phyloP scores from a whole-genome alignment of 2,888 invertebrate species.

The Trachelus iudaicus region DNA sequence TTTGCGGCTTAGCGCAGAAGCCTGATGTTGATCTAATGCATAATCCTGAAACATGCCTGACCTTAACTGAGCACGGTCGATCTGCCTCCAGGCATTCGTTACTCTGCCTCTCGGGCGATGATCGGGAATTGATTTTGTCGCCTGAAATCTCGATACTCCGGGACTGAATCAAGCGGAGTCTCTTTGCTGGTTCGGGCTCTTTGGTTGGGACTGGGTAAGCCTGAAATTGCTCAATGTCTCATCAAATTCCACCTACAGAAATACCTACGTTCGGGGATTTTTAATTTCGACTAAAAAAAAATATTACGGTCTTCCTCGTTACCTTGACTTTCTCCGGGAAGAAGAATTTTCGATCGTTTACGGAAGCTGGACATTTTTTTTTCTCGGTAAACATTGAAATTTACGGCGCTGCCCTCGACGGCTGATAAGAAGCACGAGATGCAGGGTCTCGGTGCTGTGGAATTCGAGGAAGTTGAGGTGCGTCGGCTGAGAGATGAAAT shows the following conservation, averaged over 20 bases:
- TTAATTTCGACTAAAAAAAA: background rate
- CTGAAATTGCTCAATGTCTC: background rate
- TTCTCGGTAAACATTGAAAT: background rate
- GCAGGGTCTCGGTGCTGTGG: no score
- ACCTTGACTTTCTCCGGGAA: background rate
- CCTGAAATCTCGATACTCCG: background rate
- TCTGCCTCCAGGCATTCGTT: background rate
- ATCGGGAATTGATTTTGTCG: background rate
- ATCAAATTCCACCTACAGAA: background rate
- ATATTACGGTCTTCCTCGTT: background rate
- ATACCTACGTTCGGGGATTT: background rate
- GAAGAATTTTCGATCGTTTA: background rate
- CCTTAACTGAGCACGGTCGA: background rate
- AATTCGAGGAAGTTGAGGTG: background rate
- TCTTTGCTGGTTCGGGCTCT: background rate
- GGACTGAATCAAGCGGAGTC: background rate
- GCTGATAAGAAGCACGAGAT: background rate
- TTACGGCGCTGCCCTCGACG: background rate
- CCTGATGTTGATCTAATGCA: background rate
- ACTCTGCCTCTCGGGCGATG: background rate
- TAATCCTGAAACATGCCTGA: background rate
- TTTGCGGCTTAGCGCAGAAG: background rate
- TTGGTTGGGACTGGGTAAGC: background rate
- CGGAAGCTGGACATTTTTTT: background rate
- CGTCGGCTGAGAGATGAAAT: background rate